Conservation (phyloP, 2,113 vertebrate genomes). For the human (Homo sapiens) region GRCh38 chr3:170866001-170866500, state of each 20-base stretch:
- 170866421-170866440: slow-evolving; percentile 98
- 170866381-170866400: slow-evolving; percentile 93
- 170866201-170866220: not conserved
- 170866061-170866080: no score
- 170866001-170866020: no score
- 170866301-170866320: slow-evolving; percentile 60
- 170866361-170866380: not conserved
- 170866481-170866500: slow-evolving; percentile 99
- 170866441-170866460: slow-evolving; percentile 96
- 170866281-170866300: slow-evolving; percentile 83
- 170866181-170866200: not conserved
- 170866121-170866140: not conserved
- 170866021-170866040: no score
- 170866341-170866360: not conserved
- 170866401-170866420: slow-evolving; percentile 97
- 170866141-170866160: not conserved
- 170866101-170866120: not conserved
- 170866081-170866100: no score
- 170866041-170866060: no score
- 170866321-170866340: not conserved
- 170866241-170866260: not conserved
- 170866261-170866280: slow-evolving; percentile 40
- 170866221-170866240: not conserved
- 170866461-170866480: slow-evolving; percentile 97
- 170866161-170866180: not conserved